Evolutionary conservation across 2,888 invertebrate genomes (phyloP), one percentile per base, ranked within the genome.

Genomic region (Buathra laborator): DNA sequence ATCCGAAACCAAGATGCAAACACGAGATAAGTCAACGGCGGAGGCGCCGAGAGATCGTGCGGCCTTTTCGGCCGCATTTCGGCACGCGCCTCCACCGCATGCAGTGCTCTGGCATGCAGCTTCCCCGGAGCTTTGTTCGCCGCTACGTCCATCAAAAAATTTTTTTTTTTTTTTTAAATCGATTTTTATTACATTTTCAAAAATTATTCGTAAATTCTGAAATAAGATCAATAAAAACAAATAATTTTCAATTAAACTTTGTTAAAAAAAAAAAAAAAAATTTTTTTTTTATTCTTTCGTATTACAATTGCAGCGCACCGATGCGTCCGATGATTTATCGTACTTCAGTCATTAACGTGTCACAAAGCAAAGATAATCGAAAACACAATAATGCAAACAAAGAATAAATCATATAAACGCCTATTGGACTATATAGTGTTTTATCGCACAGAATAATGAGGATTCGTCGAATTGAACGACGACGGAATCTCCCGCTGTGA

Each of bases 1-100:
- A 91, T 89, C 88, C 87, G 91, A 91, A 88, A 90, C 90, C 88
- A 85, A 90, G 91, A 91, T 91, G 90, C 91, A 90, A 91, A 91
- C 91, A 88, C 72, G 85, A 91, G 91, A 91, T 91, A 91, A 90
- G 87, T 87, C 86, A 75, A 46, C 62, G 14, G 85, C 86, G 84
- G 86, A 80, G 84, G 85, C 86, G 86, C 81, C 72, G 46, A 74
- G 77, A 68, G 75, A 83, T 80, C 78, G 76, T 81, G 76, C 66
- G 59, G 71, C 66, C 81, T 83, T 68, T 83, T 37, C 87, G 87
- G 89, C 89, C 89, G 89, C 89, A 91, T 87, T 92, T 91, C 89
- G 92, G 92, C 92, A 92, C 92, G 92, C 90, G 92, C 89, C 92
- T 87, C 82, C 68, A 29, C 86, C 62, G 32, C 80, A 66, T 56